These are phyloP conservation scores for Amblyopsis rosae DNA, from an alignment of 2,113 vertebrate species.

Conservation along the genomic window DNA sequence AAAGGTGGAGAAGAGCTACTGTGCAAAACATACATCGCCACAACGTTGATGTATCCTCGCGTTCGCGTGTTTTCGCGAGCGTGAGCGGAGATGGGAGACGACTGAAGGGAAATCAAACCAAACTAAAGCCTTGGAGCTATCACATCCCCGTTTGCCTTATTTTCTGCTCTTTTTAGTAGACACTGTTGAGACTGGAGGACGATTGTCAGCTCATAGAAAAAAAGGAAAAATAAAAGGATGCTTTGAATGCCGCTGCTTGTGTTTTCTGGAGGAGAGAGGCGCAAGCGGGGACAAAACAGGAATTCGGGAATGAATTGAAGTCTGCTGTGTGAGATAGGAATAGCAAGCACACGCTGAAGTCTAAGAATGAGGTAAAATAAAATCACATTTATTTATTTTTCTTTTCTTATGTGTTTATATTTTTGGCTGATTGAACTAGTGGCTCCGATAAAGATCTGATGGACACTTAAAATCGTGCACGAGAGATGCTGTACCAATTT, in stretches of 20 bases:
- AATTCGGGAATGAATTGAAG: constrained; percentile 79
- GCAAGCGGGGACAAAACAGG: constrained; percentile 59
- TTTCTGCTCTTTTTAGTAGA: constrained; percentile 28
- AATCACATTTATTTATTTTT: constrained; percentile 14
- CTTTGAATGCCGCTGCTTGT: constrained; percentile 61
- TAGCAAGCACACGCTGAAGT: constrained; percentile 73
- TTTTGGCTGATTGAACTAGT: constrained; percentile 21
- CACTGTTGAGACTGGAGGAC: constrained; percentile 55
- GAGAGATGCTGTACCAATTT: constrained; percentile 49
- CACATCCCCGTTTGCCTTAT: constrained; percentile 35
- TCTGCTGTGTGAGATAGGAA: constrained; percentile 78
- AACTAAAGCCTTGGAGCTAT: constrained; percentile 10
- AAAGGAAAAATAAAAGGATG: constrained; percentile 73
- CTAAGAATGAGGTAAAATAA: constrained; percentile 80
- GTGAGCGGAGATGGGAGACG: constrained; percentile 42
- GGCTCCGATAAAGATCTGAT: constrained; percentile 36
- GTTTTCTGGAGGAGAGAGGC: constrained; percentile 55
- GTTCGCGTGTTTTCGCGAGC: constrained; percentile 34
- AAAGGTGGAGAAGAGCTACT: constrained; percentile 48
- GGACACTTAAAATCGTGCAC: constrained; percentile 40
- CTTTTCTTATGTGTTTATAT: constrained; percentile 18
- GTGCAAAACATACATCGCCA: constrained; percentile 50
- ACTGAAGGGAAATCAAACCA: neutral
- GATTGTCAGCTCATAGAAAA: constrained; percentile 61
- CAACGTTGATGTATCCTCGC: constrained; percentile 57